These are phyloP conservation scores for Platysteira castanea DNA, from an alignment of 2,113 vertebrate species.

Conservation along the genomic window DNA sequence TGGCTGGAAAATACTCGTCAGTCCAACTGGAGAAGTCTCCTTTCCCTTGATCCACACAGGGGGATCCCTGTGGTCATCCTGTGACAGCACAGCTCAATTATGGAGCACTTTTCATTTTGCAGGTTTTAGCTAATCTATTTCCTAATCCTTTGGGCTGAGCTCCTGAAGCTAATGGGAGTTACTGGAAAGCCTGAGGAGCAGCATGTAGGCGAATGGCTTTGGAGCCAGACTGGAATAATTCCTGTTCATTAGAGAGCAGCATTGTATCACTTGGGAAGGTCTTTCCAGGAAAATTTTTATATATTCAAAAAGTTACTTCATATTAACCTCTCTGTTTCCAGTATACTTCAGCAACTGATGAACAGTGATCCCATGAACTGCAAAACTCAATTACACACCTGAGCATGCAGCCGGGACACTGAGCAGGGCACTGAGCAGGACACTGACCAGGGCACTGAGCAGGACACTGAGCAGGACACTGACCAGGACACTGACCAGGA, in stretches of 20 bases:
- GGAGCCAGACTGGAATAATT: background rate
- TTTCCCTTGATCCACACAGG: background rate
- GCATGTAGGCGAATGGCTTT: background rate
- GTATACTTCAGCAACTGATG: background rate
- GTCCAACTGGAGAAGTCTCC: background rate
- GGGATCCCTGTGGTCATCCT: background rate
- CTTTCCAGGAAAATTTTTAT: background rate
- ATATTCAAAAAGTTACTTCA: background rate
- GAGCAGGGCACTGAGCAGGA: background rate
- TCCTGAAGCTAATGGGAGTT: background rate
- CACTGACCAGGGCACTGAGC: too few relatives aligned
- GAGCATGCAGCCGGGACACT: background rate
- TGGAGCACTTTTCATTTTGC: background rate
- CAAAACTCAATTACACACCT: background rate
- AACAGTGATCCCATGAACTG: background rate
- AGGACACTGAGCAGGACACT: background rate
- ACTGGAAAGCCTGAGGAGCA: background rate
- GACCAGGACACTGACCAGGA: background rate
- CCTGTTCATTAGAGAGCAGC: background rate
- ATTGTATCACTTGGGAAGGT: background rate
- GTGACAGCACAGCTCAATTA: rapidly evolving
- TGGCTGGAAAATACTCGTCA: background rate
- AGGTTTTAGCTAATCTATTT: background rate
- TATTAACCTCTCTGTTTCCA: background rate
- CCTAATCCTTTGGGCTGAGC: background rate